Evolutionary conservation across 1,140 invertebrate genomes (phyloP).

Genomic region (Drosophila kanapiae): DNA sequence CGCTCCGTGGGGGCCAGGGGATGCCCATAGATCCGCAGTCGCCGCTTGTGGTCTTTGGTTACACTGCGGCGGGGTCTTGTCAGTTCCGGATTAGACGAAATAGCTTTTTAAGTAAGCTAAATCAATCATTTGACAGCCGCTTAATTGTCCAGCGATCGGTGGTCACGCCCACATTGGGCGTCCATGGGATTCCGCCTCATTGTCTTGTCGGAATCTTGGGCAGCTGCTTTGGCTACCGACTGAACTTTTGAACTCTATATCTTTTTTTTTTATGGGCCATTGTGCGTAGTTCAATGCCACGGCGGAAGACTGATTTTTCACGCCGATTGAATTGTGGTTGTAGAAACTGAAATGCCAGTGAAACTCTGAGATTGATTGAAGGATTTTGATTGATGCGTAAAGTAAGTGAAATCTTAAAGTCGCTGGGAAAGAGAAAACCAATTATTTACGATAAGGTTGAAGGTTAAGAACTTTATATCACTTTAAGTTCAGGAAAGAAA

Average conservation of each 20-base stretch:
- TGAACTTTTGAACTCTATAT: slow-evolving; percentile 62
- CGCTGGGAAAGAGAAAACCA: slow-evolving; percentile 16
- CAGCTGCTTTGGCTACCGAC: slow-evolving; percentile 52
- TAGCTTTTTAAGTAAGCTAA: slow-evolving; percentile 78
- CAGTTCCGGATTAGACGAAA: slow-evolving; percentile 70
- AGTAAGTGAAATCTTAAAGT: slow-evolving; percentile 25
- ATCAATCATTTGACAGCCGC: slow-evolving; percentile 76
- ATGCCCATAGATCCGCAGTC: slow-evolving; percentile 35
- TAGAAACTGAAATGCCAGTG: slow-evolving; percentile 25
- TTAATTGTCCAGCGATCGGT: slow-evolving; percentile 60
- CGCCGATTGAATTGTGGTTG: slow-evolving; percentile 32
- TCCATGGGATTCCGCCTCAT: slow-evolving; percentile 31
- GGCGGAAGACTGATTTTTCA: slow-evolving; percentile 26
- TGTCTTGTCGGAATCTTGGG: slow-evolving; percentile 38
- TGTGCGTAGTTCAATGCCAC: slow-evolving; percentile 63
- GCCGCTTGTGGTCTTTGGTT: slow-evolving; percentile 39
- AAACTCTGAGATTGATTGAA: slow-evolving; percentile 53
- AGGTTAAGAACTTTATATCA: background rate
- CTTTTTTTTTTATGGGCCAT: slow-evolving; percentile 27
- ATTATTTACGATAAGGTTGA: background rate
- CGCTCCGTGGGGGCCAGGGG: slow-evolving; percentile 16
- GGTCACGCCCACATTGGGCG: slow-evolving; percentile 50
- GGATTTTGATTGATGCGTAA: slow-evolving; percentile 42
- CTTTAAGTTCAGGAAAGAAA: background rate
- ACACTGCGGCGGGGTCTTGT: slow-evolving; percentile 40